These are phyloP conservation scores for Pilophorus perplexus DNA, from an alignment of 2,888 invertebrate genomes.

Conservation along the genomic window DNA sequence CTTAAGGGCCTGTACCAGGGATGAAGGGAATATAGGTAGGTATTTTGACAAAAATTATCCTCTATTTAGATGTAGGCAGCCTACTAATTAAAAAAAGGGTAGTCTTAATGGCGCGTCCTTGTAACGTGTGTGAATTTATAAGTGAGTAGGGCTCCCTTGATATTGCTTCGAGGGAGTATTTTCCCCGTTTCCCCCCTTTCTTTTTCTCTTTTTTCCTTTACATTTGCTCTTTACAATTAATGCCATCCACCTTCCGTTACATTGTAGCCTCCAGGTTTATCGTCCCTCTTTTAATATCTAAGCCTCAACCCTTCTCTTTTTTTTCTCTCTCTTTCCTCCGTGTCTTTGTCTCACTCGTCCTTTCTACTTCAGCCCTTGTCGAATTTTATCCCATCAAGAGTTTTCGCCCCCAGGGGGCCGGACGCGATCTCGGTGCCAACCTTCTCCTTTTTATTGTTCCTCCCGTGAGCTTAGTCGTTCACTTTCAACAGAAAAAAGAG, in stretches of 20 bases:
- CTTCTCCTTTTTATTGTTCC: conserved; percentile 27
- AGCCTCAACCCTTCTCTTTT: conserved; percentile 23
- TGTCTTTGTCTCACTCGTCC: too few relatives aligned
- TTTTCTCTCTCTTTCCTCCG: conserved; percentile 7
- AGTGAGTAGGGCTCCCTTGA: conserved; percentile 39
- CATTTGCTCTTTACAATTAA: conserved; percentile 43
- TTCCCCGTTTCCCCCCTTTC: background rate
- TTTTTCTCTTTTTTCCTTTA: conserved; percentile 11
- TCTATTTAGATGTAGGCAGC: conserved; percentile 44
- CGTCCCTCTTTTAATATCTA: conserved; percentile 39
- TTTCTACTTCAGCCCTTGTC: conserved; percentile 21
- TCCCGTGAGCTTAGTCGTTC: conserved; percentile 16
- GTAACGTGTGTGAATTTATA: conserved; percentile 43
- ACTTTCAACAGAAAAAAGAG: background rate
- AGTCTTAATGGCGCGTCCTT: conserved; percentile 38
- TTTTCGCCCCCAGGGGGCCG: conserved; percentile 30
- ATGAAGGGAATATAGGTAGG: conserved; percentile 40
- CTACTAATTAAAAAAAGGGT: conserved; percentile 44
- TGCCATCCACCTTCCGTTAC: conserved; percentile 41
- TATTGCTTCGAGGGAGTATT: conserved; percentile 37
- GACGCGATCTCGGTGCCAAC: conserved; percentile 25
- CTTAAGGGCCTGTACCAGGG: conserved; percentile 31
- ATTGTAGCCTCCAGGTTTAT: conserved; percentile 40
- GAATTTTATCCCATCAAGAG: conserved; percentile 31
- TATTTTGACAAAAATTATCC: conserved; percentile 46